Conservation (phyloP, 2,888 invertebrate genomes). For the Oscheius sp. region DNA sequence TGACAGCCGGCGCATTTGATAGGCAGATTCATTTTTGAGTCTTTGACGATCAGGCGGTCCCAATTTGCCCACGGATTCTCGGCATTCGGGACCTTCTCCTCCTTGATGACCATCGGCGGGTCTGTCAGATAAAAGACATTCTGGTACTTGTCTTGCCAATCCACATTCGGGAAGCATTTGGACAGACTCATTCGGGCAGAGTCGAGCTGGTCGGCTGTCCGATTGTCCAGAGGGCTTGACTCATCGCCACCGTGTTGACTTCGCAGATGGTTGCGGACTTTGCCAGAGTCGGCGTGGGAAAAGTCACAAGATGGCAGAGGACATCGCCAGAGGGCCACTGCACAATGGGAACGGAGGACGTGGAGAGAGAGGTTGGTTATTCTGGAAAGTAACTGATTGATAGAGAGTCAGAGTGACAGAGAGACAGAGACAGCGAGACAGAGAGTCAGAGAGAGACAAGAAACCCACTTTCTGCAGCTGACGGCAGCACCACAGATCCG, state of each 20-base stretch:
- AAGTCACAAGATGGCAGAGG: slow-evolving; percentile 21
- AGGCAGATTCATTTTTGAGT: neutral
- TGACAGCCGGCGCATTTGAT: slow-evolving; percentile 20
- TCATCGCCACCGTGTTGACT: slow-evolving; percentile 37
- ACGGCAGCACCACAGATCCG: slow-evolving; percentile 33
- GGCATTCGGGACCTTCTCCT: neutral
- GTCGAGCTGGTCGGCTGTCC: slow-evolving; percentile 11
- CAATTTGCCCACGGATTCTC: slow-evolving; percentile 3
- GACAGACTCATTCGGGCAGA: slow-evolving; percentile 14
- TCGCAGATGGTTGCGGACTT: slow-evolving; percentile 33
- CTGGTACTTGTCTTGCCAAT: slow-evolving; percentile 33
- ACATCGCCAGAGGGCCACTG: slow-evolving; percentile 35
- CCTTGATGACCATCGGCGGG: slow-evolving; percentile 18
- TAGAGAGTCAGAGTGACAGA: neutral
- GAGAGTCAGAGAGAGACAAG: neutral
- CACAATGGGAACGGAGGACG: slow-evolving; percentile 30
- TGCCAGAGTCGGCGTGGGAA: slow-evolving; percentile 34
- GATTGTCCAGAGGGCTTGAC: slow-evolving; percentile 23
- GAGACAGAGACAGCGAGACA: neutral
- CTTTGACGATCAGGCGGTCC: slow-evolving; percentile 18
- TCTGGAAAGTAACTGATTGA: slow-evolving; percentile 3
- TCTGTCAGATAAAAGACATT: slow-evolving; percentile 35
- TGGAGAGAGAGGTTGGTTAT: slow-evolving; percentile 38
- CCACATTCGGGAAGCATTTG: slow-evolving; percentile 34
- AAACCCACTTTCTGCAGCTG: slow-evolving; percentile 37